phyloP scores from a whole-genome alignment of 2,888 invertebrate species.

The Taphrorychus bicolor region DNA sequence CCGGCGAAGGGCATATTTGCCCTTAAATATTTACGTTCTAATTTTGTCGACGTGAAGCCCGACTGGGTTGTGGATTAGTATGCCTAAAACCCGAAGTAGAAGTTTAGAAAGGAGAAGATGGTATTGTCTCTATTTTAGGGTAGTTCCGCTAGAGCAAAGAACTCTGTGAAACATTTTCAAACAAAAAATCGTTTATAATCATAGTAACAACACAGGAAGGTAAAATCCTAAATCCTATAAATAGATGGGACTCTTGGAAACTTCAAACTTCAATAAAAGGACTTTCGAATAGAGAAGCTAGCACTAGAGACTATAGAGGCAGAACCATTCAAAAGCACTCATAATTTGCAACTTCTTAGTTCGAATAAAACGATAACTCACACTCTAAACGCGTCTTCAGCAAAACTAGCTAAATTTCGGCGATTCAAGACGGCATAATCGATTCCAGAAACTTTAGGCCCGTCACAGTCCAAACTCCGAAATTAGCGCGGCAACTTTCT shows the following conservation, averaged over 20 bases:
- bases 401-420: neutral
- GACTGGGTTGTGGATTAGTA: neutral
- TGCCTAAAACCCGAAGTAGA: no score
- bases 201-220: no score
- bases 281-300: no score
- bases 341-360: neutral
- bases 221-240: no score
- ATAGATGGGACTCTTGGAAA: no score
- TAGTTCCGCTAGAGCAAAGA: no score
- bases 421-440: no score
- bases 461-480: neutral
- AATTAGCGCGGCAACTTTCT: neutral
- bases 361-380: neutral
- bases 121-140: no score
- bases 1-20: neutral
- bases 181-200: no score
- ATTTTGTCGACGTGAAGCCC: neutral
- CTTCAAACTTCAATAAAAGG: no score
- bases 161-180: neutral
- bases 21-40: conserved; percentile 7
- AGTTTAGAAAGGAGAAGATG: no score
- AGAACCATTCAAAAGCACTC: neutral
- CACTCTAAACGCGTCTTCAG: neutral
- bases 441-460: neutral
- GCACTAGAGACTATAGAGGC: no score